Percentiles rank a stretch among this genome's conserved stretches.
phyloP scores from a whole-genome alignment of 2,113 vertebrate genomes.

The Pelobates fuscus region DNA sequence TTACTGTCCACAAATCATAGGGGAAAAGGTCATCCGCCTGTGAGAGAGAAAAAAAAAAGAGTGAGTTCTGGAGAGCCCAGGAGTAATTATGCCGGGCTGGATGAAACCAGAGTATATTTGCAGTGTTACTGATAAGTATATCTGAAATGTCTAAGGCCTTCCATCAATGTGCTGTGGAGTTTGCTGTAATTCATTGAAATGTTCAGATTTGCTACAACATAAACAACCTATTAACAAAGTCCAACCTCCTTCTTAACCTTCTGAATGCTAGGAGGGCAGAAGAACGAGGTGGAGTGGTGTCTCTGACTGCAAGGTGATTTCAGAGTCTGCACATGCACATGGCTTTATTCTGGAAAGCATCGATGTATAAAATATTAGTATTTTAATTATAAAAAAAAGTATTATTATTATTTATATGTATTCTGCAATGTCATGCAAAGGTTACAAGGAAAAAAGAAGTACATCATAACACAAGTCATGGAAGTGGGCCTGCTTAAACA shows the following conservation, averaged over 20 bases:
- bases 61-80: constrained; percentile 37
- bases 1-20: constrained; percentile 50
- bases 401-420: too few relatives aligned
- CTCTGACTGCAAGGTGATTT: too few relatives aligned
- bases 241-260: not conserved
- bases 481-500: too few relatives aligned
- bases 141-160: constrained; percentile 6
- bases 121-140: constrained; percentile 10
- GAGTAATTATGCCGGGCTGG: constrained; percentile 39
- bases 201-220: not conserved
- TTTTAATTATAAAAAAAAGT: too few relatives aligned
- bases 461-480: too few relatives aligned
- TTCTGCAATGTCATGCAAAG: too few relatives aligned
- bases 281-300: too few relatives aligned
- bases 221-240: not conserved
- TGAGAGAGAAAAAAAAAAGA: constrained; percentile 42
- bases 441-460: too few relatives aligned
- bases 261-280: not conserved
- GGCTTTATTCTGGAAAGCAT: too few relatives aligned
- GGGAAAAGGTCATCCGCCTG: constrained; percentile 47
- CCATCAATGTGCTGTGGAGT: not conserved
- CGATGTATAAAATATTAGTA: too few relatives aligned
- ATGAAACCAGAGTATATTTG: constrained; percentile 22
- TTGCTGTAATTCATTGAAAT: constrained; percentile 9
- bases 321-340: too few relatives aligned